Evolutionary conservation across 2,113 vertebrate species (phyloP).

Genomic region (Apistogramma diplotaenia): DNA sequence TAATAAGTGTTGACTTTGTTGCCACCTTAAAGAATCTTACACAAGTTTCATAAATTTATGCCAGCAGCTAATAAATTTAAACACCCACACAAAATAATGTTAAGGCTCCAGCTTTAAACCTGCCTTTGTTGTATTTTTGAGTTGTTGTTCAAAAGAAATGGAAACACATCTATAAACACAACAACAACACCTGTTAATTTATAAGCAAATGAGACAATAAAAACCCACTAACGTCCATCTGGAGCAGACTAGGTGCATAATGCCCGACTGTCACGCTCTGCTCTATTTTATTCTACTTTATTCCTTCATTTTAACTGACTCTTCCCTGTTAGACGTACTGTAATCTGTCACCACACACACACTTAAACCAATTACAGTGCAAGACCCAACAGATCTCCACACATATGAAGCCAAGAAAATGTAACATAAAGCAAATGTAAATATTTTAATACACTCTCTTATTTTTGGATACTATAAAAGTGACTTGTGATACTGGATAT

Average conservation of each 20-base stretch:
- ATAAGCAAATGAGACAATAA: background rate
- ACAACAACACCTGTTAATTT: background rate
- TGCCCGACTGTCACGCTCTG: background rate
- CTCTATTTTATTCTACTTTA: background rate
- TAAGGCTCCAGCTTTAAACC: background rate
- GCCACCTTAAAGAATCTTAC: background rate
- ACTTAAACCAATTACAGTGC: background rate
- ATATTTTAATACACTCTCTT: background rate
- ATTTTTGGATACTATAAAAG: conserved; percentile 17
- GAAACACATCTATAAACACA: background rate
- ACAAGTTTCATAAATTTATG: background rate
- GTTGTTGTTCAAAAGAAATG: background rate
- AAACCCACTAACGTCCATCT: background rate
- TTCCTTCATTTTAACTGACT: background rate
- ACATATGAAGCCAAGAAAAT: background rate
- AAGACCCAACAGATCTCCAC: background rate
- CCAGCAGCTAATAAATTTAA: background rate
- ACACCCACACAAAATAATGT: background rate
- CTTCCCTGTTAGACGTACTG: background rate
- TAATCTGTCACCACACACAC: background rate
- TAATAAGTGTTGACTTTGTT: background rate
- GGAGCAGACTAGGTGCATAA: background rate
- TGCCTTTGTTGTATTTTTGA: background rate
- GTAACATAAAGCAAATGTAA: background rate
- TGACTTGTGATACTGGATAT: background rate